Evolutionary conservation across 2,797 vertebrate species (phyloP).

Genomic region (Microctenopoma lineatum): DNA sequence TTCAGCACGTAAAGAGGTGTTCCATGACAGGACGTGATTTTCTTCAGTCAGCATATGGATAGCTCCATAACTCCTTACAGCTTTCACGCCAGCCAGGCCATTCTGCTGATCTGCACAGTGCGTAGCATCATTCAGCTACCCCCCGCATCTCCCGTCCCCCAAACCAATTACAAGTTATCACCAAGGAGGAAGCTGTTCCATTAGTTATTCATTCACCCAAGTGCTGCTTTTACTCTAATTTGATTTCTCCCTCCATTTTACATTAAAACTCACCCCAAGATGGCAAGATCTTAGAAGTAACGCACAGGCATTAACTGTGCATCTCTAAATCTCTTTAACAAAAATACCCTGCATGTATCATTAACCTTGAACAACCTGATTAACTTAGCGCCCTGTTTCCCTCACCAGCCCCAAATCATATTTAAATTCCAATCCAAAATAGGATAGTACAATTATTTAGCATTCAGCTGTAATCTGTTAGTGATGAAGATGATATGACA

Average conservation of each 20-base stretch:
- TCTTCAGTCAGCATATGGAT: slow-evolving; percentile 72
- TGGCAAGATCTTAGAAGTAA: slow-evolving; percentile 66
- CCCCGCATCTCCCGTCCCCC: slow-evolving; percentile 8
- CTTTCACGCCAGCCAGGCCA: slow-evolving; percentile 57
- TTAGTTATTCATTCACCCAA: slow-evolving; percentile 74
- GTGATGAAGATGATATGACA: slow-evolving; percentile 43
- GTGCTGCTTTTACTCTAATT: slow-evolving; percentile 69
- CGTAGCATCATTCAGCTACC: slow-evolving; percentile 40
- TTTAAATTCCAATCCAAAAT: slow-evolving; percentile 52
- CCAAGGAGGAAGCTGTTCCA: slow-evolving; percentile 61
- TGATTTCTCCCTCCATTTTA: slow-evolving; percentile 62
- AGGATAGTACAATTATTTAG: slow-evolving; percentile 29
- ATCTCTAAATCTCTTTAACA: slow-evolving; percentile 70
- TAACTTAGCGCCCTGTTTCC: slow-evolving; percentile 49
- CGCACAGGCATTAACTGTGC: slow-evolving; percentile 69
- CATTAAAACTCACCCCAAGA: slow-evolving; percentile 64
- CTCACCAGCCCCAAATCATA: slow-evolving; percentile 55
- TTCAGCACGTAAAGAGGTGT: slow-evolving; percentile 49
- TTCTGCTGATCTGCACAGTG: slow-evolving; percentile 70
- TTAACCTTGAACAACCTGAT: slow-evolving; percentile 77
- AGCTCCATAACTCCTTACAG: slow-evolving; percentile 76
- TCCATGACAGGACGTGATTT: slow-evolving; percentile 61
- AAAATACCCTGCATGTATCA: slow-evolving; percentile 63
- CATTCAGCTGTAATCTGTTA: slow-evolving; percentile 47
- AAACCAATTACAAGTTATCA: slow-evolving; percentile 77